Evolutionary conservation across 2,797 vertebrate genomes (phyloP).

Genomic region (Graptemys geographica): DNA sequence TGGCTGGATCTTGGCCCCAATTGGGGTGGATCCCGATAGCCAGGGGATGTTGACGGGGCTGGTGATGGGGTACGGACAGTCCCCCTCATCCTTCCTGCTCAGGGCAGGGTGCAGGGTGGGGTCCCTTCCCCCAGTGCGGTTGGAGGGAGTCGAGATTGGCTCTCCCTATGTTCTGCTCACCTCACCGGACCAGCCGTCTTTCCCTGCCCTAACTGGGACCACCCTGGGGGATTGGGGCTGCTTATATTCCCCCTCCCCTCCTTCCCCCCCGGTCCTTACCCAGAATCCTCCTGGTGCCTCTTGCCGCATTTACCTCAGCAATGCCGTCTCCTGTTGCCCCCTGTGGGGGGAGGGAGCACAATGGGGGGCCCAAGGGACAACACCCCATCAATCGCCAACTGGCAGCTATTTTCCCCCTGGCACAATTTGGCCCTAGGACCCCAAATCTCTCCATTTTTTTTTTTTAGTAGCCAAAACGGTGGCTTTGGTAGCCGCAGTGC

Average conservation of each 20-base stretch:
- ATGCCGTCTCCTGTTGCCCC: neutral
- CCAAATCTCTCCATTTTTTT: neutral
- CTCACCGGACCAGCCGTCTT: neutral
- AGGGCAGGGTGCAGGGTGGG: too few relatives aligned
- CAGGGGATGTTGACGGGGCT: neutral
- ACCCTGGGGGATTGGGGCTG: neutral
- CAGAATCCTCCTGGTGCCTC: neutral
- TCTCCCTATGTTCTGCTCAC: neutral
- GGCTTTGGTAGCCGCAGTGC: neutral
- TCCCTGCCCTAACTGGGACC: neutral
- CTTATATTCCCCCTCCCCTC: neutral
- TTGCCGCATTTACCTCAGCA: neutral
- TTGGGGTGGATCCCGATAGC: fast-evolving
- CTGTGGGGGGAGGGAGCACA: neutral
- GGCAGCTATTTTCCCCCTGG: neutral
- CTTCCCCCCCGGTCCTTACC: neutral
- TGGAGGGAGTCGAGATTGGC: neutral
- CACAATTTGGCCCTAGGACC: neutral
- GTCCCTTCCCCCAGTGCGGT: neutral
- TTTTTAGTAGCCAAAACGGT: neutral
- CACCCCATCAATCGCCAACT: neutral
- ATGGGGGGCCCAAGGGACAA: neutral
- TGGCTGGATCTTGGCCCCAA: neutral
- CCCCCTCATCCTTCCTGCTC: neutral
- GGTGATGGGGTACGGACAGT: neutral